Percentiles rank a stretch among this genome's conserved stretches.
Conservation (phyloP, 2,888 invertebrate species). For the Acheta domesticus region DNA sequence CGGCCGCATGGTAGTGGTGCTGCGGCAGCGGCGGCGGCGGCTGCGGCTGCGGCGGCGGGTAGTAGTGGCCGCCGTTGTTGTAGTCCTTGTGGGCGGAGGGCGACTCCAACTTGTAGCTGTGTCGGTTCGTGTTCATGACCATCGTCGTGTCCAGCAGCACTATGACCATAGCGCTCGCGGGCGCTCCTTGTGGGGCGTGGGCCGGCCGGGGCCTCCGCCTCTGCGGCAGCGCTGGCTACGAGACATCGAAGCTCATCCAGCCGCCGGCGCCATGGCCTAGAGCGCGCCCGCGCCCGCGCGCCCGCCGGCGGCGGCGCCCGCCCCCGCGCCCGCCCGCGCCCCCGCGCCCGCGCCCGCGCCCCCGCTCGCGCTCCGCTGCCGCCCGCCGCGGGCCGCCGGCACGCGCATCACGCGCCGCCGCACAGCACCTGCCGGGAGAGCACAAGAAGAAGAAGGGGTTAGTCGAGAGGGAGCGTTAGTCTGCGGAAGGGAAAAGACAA, state of each 20-base stretch:
- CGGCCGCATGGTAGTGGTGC: neutral
- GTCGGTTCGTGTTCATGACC: constrained; percentile 34
- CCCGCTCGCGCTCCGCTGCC: neutral
- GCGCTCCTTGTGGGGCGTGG: neutral
- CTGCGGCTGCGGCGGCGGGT: constrained; percentile 22
- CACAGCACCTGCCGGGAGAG: neutral
- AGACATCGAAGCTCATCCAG: constrained; percentile 10
- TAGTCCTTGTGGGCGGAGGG: constrained; percentile 33
- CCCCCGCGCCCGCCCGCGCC: neutral
- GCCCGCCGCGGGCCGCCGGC: neutral
- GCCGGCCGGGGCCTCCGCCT: neutral
- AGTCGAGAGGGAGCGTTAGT: constrained; percentile 3
- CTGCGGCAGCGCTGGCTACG: neutral
- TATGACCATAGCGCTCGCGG: constrained; percentile 23
- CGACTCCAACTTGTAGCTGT: constrained; percentile 33
- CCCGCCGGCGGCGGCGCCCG: neutral
- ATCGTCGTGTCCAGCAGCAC: constrained; percentile 26
- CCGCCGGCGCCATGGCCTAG: neutral
- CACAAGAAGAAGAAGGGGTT: neutral
- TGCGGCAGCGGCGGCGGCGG: constrained; percentile 25
- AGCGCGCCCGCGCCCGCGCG: neutral
- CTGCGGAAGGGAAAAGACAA: neutral
- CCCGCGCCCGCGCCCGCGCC: neutral
- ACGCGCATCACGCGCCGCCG: neutral
- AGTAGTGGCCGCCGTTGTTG: constrained; percentile 27